Evolutionary conservation across 2,113 vertebrate species (phyloP).

Genomic region (Procapra przewalskii): DNA sequence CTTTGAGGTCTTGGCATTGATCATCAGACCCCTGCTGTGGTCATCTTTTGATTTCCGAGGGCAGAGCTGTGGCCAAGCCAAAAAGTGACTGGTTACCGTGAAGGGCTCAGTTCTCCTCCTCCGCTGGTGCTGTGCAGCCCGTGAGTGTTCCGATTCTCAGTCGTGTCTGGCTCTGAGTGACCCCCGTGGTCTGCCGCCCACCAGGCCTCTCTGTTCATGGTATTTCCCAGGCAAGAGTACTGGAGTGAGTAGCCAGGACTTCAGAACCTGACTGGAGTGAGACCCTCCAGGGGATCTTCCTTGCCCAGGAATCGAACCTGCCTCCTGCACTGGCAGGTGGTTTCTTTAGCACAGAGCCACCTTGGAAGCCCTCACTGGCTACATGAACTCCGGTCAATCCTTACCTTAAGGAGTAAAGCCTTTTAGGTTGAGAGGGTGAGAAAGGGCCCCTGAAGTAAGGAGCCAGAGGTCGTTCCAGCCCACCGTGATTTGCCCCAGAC

Average conservation of each 20-base stretch:
- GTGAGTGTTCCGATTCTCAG: not conserved
- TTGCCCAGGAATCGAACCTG: not conserved
- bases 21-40: not conserved
- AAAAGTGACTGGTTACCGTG: too few relatives aligned
- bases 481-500: not conserved
- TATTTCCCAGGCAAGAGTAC: not conserved
- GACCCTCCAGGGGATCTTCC: not conserved
- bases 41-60: accelerated
- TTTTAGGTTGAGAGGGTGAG: not conserved
- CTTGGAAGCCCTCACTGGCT: not conserved
- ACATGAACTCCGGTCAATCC: not conserved
- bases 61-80: too few relatives aligned
- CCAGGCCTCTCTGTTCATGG: not conserved
- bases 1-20: not conserved
- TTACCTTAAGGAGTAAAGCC: not conserved
- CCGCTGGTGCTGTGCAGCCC: accelerated
- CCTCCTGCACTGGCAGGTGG: not conserved
- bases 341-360: not conserved
- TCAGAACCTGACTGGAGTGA: not conserved
- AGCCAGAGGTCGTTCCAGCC: not conserved
- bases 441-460: not conserved
- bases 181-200: not conserved
- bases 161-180: not conserved
- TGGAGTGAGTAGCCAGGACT: not conserved
- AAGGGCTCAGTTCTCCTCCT: not conserved